Base-by-base conservation (phyloP, 1,140 invertebrate genomes). In the Ectropis grisescens region DNA sequence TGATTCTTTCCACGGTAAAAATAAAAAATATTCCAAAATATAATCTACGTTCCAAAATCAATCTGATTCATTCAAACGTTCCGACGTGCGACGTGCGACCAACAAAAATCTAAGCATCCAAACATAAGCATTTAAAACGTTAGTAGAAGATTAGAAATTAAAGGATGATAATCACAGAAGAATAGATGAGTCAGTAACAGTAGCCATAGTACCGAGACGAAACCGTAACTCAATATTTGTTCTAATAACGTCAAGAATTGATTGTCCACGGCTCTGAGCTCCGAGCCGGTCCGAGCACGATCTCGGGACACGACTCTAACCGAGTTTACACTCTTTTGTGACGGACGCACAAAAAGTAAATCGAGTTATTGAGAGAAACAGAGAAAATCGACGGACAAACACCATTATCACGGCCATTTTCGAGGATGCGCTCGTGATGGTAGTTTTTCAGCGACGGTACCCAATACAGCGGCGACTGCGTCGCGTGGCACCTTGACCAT, bases 381-480 rank as follows among this genome's bases (percentile, higher is more conserved):
- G 70, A 78, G 41, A 76, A 70, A 81, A 78, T 81, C 72, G 44
- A 80, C 75, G 58, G 67, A 79, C 68, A 76, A 76, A 78, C 53
- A 74, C 54, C 60, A 78, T 75, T 74, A 75, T 44, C 59, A 71
- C 66, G 70, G 71, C 60, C 65, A 72, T 75, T 71, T 72, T 65
- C 57, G 68, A 62, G 42, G 60, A 60, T 57, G 55, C 62, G 66
- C 62, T 76, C 75, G 72, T 78, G 75, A 80, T 69, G 67, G 58
- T 47, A 46, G 41, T 80, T 80, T 79, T 80, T 75, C 72, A 76
- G 52, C 31, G 28, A 41, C 26, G 39, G 13, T 39, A 26, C 24
- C n/a, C 15, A 13, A 8, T 11, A 9, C 9, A 22, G 38, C n/a
- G 36, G n/a, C 16, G 6, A 1, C 22, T 16, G 23, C 23, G 32